Base-by-base conservation (phyloP, 2,113 vertebrate genomes). In the Columba janthina region DNA sequence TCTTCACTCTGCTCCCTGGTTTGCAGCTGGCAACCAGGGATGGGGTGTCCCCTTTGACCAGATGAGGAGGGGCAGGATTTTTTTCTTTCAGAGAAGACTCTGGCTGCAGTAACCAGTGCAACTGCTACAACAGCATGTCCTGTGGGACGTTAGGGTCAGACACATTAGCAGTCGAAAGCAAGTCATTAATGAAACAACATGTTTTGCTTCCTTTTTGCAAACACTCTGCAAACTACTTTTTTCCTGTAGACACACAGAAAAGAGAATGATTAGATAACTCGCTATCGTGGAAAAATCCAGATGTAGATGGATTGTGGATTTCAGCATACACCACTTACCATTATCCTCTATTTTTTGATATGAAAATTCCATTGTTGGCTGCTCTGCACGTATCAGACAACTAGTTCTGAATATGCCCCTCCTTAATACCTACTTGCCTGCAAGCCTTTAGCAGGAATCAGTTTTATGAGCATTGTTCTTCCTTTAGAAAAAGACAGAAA, bases 61-160 rank as follows among this genome's bases (percentile, higher is more conserved):
- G 15, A 44, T 40, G 26, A 72, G 44, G 46, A 90, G 73, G n/a
- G 46, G 51, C 75, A 66, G 75, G 18, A 21, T 29, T n/a, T 57
- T 29, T 10, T 82, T 36, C 38, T 61, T 48, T 60, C 29, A 40
- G 50, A 67, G 28, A 25, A 32, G 12, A 9, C 12, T 58, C 57
- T 89, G 69, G 25, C 24, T 66, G 32, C 70, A 93, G 48, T n/a
- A 16, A 54, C 26, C 76, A 70, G 8, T 10, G 38, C 34, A 72
- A n/a, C 29, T 1, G 1, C 56, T 56, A 21, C 1, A 0, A 34
- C 28, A 32, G 17, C 28, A 8, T 24, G 2, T 5, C 12, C 16
- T 85, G 62, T 42, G 29, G 46, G 58, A 85, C 51, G 34, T 29
- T n/a, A n/a, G n/a, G n/a, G 10, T 85, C 34, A 44, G 75, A 14